Evolutionary conservation across 2,113 vertebrate species (phyloP), one percentile per base, ranked within the genome.

Genomic region (Corythornis cristatus): DNA sequence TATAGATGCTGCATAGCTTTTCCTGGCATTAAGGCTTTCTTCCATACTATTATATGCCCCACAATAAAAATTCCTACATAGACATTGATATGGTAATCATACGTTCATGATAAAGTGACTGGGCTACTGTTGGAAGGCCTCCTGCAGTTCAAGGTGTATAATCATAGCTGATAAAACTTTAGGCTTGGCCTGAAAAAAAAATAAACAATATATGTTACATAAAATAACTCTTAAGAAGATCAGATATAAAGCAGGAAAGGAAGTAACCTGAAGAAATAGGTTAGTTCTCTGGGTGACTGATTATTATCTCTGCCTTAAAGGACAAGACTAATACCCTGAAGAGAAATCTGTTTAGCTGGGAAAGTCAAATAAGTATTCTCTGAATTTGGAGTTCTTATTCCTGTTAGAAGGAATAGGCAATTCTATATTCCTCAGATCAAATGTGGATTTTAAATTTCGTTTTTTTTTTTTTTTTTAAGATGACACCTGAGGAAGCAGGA

Each of bases 231-330:
- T 29, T 29, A 75, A 84, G 35, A 76, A 46, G 13, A 68, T 65
- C 48, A 61, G 66, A 71, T 56, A 65, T 51, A 85, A 87, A 87
- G 7, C 18, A 68, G 29, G 33, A 85, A 76, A 80, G 8, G 29
- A 85, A 65, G 35, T 29, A 83, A 94, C 62, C 82, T 61, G 54
- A 79, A n/a, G 67, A 95, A 88, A 90, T 23, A 85, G 33, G 54
- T 68, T 89, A 65, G 72, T 88, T 88, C 37, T 65, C 72, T 83
- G 26, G 40, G 76, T 88, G 64, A 89, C 54, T 83, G 82, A 89
- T 82, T 85, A 84, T 71, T 86, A 68, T 48, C 75, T 85, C 54
- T 57, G 29, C 42, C 83, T 73, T 73, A 70, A 89, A 64, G 45
- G 71, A 80, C 9, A 73, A 58, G 35, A 85, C 2, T 64, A 79